phyloP scores from a whole-genome alignment of 2,113 vertebrate genomes.

The Trematocara zebra region DNA sequence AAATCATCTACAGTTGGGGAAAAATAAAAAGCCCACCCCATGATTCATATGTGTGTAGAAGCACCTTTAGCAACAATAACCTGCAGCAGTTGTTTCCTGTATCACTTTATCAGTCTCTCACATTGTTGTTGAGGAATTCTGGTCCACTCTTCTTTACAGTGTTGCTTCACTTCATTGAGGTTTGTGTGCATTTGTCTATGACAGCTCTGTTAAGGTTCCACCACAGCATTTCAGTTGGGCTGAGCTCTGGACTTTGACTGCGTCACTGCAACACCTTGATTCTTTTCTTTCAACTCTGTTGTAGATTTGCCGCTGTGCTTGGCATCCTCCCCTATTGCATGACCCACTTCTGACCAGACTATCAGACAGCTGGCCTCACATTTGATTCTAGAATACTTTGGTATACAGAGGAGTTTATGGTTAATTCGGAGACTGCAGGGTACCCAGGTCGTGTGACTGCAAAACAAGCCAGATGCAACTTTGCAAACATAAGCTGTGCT shows the following conservation, averaged over 20 bases:
- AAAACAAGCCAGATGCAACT: neutral
- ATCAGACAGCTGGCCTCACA: neutral
- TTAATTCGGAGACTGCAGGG: neutral
- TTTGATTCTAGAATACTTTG: neutral
- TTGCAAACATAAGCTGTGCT: neutral
- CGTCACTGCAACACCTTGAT: neutral
- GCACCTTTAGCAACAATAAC: neutral
- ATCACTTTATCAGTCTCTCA: neutral
- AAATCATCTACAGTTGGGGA: neutral
- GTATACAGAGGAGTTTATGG: neutral
- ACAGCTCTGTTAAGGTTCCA: neutral
- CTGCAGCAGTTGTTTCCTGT: neutral
- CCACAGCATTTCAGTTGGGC: neutral
- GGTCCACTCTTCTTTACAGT: neutral
- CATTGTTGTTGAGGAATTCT: neutral
- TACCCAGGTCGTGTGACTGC: neutral
- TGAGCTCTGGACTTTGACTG: neutral
- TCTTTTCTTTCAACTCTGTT: neutral
- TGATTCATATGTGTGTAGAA: neutral
- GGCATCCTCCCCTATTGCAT: neutral
- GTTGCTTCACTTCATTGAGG: neutral
- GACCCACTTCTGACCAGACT: neutral
- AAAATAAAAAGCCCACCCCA: neutral
- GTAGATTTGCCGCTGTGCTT: neutral
- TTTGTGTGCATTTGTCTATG: neutral